Conservation (phyloP, 2,797 vertebrate genomes). For the Sciurus vulgaris region DNA sequence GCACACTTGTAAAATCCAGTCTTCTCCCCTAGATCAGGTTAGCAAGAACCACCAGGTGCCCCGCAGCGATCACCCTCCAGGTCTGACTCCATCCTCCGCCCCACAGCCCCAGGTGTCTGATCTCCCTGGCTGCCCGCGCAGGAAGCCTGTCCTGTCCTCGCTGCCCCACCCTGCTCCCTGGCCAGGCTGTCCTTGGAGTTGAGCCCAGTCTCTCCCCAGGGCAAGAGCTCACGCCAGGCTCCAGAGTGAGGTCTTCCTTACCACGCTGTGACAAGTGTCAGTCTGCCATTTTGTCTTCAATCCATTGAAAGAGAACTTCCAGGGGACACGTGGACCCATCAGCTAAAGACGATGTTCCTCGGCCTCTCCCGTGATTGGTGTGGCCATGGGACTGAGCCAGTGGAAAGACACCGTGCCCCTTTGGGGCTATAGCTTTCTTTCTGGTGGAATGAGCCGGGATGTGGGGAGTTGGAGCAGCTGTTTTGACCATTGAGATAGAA, state of each 20-base stretch:
- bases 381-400: not conserved
- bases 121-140: not conserved
- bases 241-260: fast-evolving
- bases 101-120: fast-evolving
- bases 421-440: not conserved
- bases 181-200: no score
- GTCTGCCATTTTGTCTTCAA: not conserved
- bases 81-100: no score
- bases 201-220: not conserved
- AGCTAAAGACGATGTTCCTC: not conserved
- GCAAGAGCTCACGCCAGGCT: not conserved
- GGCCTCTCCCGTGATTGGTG: not conserved
- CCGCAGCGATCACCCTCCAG: not conserved
- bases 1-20: no score
- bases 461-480: not conserved
- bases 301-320: not conserved
- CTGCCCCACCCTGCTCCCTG: not conserved
- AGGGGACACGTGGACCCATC: not conserved
- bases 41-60: not conserved
- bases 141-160: not conserved
- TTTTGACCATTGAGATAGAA: not conserved
- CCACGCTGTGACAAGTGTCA: not conserved
- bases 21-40: no score
- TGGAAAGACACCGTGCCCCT: not conserved
- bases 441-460: not conserved